A percentile compares a stretch with the other conserved stretches of the same genome.
Evolutionary conservation across 2,888 invertebrate genomes (phyloP).

Genomic region (Ischnura elegans): DNA sequence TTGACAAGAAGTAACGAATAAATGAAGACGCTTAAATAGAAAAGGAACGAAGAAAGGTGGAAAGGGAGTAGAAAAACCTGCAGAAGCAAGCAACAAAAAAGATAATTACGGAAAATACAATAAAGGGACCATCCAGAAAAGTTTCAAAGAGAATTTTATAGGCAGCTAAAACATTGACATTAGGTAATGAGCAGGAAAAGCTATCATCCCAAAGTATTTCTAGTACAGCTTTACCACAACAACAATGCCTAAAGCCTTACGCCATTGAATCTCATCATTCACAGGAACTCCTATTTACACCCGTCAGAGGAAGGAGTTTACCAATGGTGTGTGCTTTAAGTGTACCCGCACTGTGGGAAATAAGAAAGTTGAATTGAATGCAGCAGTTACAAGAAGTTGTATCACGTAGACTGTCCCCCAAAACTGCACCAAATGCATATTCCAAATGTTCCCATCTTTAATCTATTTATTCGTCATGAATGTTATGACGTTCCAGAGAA

Average conservation of each 20-base stretch:
- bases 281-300: background rate
- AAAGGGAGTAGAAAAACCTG: too few relatives aligned
- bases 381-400: background rate
- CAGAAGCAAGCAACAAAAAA: background rate
- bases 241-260: background rate
- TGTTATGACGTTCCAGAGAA: background rate
- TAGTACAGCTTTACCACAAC: too few relatives aligned
- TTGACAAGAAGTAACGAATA: background rate
- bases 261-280: too few relatives aligned
- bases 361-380: constrained; percentile 24
- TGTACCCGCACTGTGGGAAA: background rate
- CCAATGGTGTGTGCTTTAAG: background rate
- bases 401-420: background rate
- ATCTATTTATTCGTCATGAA: background rate
- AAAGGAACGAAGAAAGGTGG: background rate
- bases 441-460: background rate
- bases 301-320: background rate
- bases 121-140: background rate
- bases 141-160: background rate
- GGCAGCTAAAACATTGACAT: too few relatives aligned
- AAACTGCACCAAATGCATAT: background rate
- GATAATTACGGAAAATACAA: background rate
- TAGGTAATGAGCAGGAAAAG: too few relatives aligned
- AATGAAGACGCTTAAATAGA: background rate
- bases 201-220: too few relatives aligned